These are phyloP conservation scores for Glyptemys insculpta DNA, from an alignment of 2,797 vertebrate genomes.

Conservation along the genomic window DNA sequence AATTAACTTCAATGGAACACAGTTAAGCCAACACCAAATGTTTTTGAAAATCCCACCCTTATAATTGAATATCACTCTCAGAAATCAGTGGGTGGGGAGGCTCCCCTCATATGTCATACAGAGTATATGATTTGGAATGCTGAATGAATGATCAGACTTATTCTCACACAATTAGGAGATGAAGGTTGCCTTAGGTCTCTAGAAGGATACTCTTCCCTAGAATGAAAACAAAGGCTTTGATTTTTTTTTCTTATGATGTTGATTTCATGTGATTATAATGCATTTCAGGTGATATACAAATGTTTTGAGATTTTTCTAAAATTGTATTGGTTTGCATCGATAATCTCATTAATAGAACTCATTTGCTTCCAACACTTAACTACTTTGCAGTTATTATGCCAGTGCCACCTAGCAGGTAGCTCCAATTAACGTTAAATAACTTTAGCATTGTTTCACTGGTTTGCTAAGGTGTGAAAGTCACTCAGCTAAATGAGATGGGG, in stretches of 20 bases:
- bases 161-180: not conserved
- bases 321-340: not conserved
- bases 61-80: not conserved
- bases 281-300: not conserved
- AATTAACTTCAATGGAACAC: not conserved
- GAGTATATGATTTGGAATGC: not conserved
- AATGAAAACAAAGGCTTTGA: not conserved
- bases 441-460: not conserved
- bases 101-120: not conserved
- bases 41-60: not conserved
- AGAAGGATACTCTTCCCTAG: not conserved
- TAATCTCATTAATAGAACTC: not conserved
- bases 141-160: not conserved
- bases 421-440: not conserved
- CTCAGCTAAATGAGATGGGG: not conserved
- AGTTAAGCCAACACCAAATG: fast-evolving
- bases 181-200: not conserved
- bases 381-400: not conserved
- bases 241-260: not conserved
- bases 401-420: not conserved
- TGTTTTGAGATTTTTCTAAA: not conserved
- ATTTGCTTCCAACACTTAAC: not conserved
- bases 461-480: not conserved
- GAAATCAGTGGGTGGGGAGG: not conserved
- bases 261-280: not conserved